A percentile compares a stretch with the other conserved stretches of the same genome.
Evolutionary conservation across 2,797 vertebrate genomes (phyloP).

Genomic region (Takifugu rubripes): DNA sequence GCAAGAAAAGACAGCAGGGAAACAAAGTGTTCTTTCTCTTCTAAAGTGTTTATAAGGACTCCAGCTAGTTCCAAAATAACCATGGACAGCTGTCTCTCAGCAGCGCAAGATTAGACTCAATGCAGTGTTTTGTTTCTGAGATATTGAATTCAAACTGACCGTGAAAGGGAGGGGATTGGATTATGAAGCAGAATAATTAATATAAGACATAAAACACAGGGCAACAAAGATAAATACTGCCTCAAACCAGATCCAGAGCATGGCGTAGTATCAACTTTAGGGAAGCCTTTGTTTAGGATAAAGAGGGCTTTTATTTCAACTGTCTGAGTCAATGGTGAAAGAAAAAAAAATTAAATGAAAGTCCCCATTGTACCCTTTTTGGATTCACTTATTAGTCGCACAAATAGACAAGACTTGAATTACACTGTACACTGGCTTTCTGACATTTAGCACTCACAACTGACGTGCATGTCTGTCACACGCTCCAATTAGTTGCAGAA

Average conservation of each 20-base stretch:
- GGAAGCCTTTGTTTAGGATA: slow-evolving; percentile 31
- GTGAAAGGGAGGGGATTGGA: slow-evolving; percentile 14
- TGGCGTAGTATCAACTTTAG: slow-evolving; percentile 7
- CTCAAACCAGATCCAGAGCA: slow-evolving; percentile 18
- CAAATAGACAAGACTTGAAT: slow-evolving; percentile 20
- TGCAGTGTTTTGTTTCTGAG: slow-evolving; percentile 27
- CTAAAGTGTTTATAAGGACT: slow-evolving; percentile 24
- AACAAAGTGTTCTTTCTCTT: slow-evolving; percentile 16
- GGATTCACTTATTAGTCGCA: slow-evolving; percentile 24
- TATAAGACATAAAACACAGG: slow-evolving; percentile 4
- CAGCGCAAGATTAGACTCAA: slow-evolving; percentile 25
- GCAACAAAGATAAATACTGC: slow-evolving; percentile 3
- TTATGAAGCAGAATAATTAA: slow-evolving; percentile 16
- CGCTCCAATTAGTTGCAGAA: neutral
- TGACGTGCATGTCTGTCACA: slow-evolving; percentile 1
- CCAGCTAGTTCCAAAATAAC: slow-evolving; percentile 32
- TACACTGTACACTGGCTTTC: neutral
- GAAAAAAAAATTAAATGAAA: slow-evolving; percentile 9
- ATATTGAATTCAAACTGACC: slow-evolving; percentile 31
- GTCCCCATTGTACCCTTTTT: slow-evolving; percentile 12
- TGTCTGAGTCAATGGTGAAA: slow-evolving; percentile 17
- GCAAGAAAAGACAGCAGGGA: neutral
- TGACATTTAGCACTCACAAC: slow-evolving; percentile 1
- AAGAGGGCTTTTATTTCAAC: slow-evolving; percentile 22
- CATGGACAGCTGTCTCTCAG: slow-evolving; percentile 31